Evolutionary conservation across 2,797 vertebrate genomes (phyloP).

Genomic region (Anableps anableps): DNA sequence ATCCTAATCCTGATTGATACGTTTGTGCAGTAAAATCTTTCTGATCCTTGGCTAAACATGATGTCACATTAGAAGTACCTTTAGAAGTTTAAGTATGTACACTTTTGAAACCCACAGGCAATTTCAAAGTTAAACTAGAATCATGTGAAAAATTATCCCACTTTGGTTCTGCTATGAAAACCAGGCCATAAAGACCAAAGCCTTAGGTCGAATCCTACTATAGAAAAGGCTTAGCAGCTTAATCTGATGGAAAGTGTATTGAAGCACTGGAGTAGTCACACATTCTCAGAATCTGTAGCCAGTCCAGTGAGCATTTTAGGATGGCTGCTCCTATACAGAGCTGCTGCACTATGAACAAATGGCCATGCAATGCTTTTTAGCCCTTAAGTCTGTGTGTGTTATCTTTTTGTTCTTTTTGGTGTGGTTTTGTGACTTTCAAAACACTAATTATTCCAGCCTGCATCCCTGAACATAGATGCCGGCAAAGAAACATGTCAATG

Average conservation of each 20-base stretch:
- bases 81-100: background rate
- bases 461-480: slow-evolving; percentile 29
- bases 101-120: background rate
- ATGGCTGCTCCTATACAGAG: slow-evolving; percentile 39
- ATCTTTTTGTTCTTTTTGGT: background rate
- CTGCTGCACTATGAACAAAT: slow-evolving; percentile 8
- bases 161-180: slow-evolving; percentile 33
- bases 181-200: slow-evolving; percentile 30
- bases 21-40: background rate
- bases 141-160: slow-evolving; percentile 21
- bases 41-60: background rate
- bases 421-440: slow-evolving; percentile 7
- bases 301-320: slow-evolving; percentile 53
- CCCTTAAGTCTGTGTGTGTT: background rate
- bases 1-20: background rate
- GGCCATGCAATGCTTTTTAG: slow-evolving; percentile 12
- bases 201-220: slow-evolving; percentile 39
- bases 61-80: background rate
- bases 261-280: slow-evolving; percentile 44
- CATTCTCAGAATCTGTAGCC: slow-evolving; percentile 47
- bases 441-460: slow-evolving; percentile 18
- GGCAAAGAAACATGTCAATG: slow-evolving; percentile 22
- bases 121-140: slow-evolving; percentile 13
- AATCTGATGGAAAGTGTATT: slow-evolving; percentile 69
- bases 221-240: slow-evolving; percentile 48